These are phyloP conservation scores for Pseudotriccus pelzelni DNA, from an alignment of 2,797 vertebrate genomes.

Conservation along the genomic window DNA sequence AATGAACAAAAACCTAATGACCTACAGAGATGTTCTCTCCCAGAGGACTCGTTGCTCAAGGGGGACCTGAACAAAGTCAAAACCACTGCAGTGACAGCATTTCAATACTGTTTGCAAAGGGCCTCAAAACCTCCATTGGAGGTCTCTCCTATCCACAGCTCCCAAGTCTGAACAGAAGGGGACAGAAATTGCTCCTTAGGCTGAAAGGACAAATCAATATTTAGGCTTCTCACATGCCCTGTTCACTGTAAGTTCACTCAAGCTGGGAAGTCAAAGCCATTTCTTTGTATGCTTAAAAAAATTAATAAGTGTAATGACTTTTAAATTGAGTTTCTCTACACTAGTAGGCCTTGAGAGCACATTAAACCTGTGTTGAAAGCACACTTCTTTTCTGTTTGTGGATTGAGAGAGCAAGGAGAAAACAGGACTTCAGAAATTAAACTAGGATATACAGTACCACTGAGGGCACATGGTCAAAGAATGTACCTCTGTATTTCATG, in stretches of 20 bases:
- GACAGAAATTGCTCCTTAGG: background rate
- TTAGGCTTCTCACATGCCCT: background rate
- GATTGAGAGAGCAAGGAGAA: background rate
- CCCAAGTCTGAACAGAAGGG: background rate
- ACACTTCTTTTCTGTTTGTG: background rate
- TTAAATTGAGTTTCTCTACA: background rate
- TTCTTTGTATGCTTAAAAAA: background rate
- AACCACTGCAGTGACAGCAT: background rate
- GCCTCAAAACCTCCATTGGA: background rate
- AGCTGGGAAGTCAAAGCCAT: background rate
- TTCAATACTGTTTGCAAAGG: background rate
- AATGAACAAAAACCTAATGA: background rate
- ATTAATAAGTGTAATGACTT: background rate
- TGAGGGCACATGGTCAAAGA: background rate
- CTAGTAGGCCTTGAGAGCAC: background rate
- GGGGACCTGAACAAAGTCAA: background rate
- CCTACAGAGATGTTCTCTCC: background rate
- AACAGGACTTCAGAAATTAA: background rate
- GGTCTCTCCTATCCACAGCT: background rate
- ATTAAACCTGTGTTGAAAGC: background rate
- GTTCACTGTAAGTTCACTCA: background rate
- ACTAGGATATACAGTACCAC: background rate
- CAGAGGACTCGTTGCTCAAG: background rate
- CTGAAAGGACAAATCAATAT: background rate
- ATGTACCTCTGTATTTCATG: background rate